Evolutionary conservation across 2,888 invertebrate genomes (phyloP).

Genomic region (Colostygia pectinataria): DNA sequence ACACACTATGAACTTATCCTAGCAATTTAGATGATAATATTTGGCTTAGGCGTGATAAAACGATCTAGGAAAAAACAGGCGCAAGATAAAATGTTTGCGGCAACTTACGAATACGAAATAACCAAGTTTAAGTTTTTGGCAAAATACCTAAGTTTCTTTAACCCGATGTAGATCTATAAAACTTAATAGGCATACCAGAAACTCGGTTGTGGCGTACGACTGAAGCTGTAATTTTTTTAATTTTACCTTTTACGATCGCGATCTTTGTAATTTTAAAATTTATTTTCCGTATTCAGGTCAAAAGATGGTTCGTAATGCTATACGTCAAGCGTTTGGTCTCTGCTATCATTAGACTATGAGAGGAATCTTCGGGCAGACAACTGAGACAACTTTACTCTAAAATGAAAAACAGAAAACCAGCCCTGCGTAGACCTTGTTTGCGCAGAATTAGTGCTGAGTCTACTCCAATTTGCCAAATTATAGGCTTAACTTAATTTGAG

Average conservation of each 20-base stretch:
- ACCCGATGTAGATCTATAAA: slow-evolving; percentile 30
- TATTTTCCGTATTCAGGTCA: background rate
- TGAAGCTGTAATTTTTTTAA: slow-evolving; percentile 28
- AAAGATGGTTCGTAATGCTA: too few relatives aligned
- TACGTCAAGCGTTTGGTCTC: too few relatives aligned
- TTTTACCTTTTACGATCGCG: slow-evolving; percentile 23
- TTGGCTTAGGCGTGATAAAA: slow-evolving; percentile 35
- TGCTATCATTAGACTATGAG: too few relatives aligned
- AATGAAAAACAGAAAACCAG: too few relatives aligned
- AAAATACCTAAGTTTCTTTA: slow-evolving; percentile 21
- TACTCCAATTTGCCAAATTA: too few relatives aligned
- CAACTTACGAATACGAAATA: slow-evolving; percentile 28
- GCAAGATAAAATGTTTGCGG: slow-evolving; percentile 28
- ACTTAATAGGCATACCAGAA: slow-evolving; percentile 32
- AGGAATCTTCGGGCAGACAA: too few relatives aligned
- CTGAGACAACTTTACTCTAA: too few relatives aligned
- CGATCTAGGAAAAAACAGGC: slow-evolving; percentile 35
- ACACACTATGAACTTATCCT: slow-evolving; percentile 25
- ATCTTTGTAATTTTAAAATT: too few relatives aligned
- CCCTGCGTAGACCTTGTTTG: too few relatives aligned
- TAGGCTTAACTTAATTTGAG: too few relatives aligned
- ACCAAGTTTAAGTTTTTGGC: slow-evolving; percentile 20
- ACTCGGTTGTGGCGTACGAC: slow-evolving; percentile 23
- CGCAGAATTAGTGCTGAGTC: too few relatives aligned
- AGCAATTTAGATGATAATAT: slow-evolving; percentile 46